Conservation (phyloP, 2,113 vertebrate species). For the Monopterus albus region DNA sequence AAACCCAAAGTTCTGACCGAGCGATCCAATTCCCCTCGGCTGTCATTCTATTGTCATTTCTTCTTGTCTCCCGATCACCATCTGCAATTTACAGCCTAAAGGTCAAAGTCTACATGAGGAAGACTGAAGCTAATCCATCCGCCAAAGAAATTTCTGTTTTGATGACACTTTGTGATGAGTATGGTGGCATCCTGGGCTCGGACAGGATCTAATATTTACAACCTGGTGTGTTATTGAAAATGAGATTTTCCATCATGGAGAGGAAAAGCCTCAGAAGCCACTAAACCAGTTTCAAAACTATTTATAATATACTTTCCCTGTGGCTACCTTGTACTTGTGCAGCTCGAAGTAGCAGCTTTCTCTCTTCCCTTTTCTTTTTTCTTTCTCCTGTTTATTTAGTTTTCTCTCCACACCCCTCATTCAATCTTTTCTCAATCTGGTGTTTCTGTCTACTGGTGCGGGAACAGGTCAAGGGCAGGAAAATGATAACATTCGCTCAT, state of each 20-base stretch:
- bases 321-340: constrained; percentile 42
- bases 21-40: constrained; percentile 24
- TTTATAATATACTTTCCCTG: constrained; percentile 39
- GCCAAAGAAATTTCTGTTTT: constrained; percentile 41
- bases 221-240: constrained; percentile 58
- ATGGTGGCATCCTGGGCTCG: constrained; percentile 28
- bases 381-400: constrained; percentile 47
- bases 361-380: not conserved
- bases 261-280: constrained; percentile 40
- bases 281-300: constrained; percentile 46
- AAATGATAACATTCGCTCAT: constrained; percentile 79
- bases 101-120: constrained; percentile 58
- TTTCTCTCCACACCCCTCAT: constrained; percentile 42
- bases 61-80: constrained; percentile 57
- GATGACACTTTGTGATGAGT: constrained; percentile 62
- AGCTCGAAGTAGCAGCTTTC: constrained; percentile 19
- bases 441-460: constrained; percentile 43
- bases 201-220: constrained; percentile 51
- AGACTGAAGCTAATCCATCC: constrained; percentile 63
- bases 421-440: constrained; percentile 65
- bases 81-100: constrained; percentile 60
- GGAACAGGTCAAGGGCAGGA: constrained; percentile 76
- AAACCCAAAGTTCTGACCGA: constrained; percentile 38
- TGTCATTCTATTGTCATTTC: constrained; percentile 50
- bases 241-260: constrained; percentile 39